Conservation (phyloP, 2,888 invertebrate species). For the Cepaea hortensis region DNA sequence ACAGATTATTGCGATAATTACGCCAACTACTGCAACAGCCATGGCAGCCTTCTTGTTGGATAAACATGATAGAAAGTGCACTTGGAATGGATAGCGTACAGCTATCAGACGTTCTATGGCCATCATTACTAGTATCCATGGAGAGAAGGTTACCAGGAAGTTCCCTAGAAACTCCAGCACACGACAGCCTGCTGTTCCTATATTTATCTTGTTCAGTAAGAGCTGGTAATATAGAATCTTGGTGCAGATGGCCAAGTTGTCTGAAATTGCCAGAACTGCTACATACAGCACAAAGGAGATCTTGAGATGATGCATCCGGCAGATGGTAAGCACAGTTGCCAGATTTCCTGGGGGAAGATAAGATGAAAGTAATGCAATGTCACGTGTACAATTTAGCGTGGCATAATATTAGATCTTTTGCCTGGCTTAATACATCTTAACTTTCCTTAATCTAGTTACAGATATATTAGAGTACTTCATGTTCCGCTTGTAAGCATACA, state of each 20-base stretch:
- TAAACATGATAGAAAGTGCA: constrained; percentile 40
- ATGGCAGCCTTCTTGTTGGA: constrained; percentile 23
- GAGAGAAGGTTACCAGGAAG: constrained; percentile 20
- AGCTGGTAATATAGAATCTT: constrained; percentile 41
- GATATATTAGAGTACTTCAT: not conserved
- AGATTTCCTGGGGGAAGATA: constrained; percentile 36
- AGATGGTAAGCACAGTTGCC: constrained; percentile 42
- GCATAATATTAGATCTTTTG: not conserved
- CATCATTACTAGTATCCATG: constrained; percentile 40
- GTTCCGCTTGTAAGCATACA: not conserved
- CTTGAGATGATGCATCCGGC: constrained; percentile 34
- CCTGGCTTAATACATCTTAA: not conserved
- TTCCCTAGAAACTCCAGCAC: constrained; percentile 27
- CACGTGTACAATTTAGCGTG: not conserved
- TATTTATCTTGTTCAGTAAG: constrained; percentile 3
- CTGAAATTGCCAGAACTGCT: constrained; percentile 26
- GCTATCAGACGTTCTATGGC: constrained; percentile 40
- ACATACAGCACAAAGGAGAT: constrained; percentile 40
- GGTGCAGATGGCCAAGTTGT: constrained; percentile 32
- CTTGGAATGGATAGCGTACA: constrained; percentile 33
- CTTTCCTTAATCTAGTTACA: not conserved
- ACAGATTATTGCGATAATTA: constrained; percentile 3
- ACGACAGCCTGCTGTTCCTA: constrained; percentile 36
- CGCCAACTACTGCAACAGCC: not conserved
- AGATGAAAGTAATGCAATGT: not conserved